Evolutionary conservation across 2,888 invertebrate genomes (phyloP), one percentile per base, ranked within the genome.

Genomic region (Scaptomyza caliginosa): DNA sequence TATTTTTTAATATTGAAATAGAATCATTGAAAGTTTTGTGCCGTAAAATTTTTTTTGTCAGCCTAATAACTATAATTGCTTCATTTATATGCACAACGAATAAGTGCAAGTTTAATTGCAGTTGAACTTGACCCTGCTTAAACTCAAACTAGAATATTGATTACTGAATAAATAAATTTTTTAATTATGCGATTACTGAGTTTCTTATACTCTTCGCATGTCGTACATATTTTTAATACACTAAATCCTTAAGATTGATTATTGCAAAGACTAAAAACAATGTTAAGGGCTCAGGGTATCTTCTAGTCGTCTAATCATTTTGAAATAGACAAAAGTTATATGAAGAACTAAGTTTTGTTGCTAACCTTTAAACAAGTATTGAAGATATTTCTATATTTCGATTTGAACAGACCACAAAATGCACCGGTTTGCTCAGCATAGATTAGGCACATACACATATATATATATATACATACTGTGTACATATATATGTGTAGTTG

Each of bases 81-180:
- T 64, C 54, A 84, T 84, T 84, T 45, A 66, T 75, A 84, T 75
- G 63, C 81, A 70, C 39, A 48, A n/a, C 69, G 34, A 28, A 28
- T 42, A 42, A 51, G 34, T 67, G 55, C 55, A 71, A 21, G 11
- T 49, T 34, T 8, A 40, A 46, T 50, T 69, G 54, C 57, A 45
- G 1, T 19, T 26, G 13, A 63, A 54, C 74, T 63, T 73, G 62
- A 48, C 17, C 40, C 16, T 45, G 13, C 30, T 30, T 30, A 6
- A n/a, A 4, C 21, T 32, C 10, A 13, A 19, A 28, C 1, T 30
- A 8, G 2, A 28, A 13, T 13, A 3, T 34, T 46, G 8, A 19
- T 38, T 6, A 6, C 16, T 5, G 2, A 30, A 23, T 8, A 19
- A 11, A 7, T 24, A n/a, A 32, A 26, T 21, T 3, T 21, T 21